These are phyloP conservation scores for Vireo altiloquus DNA, from an alignment of 2,113 vertebrate species.

Conservation along the genomic window DNA sequence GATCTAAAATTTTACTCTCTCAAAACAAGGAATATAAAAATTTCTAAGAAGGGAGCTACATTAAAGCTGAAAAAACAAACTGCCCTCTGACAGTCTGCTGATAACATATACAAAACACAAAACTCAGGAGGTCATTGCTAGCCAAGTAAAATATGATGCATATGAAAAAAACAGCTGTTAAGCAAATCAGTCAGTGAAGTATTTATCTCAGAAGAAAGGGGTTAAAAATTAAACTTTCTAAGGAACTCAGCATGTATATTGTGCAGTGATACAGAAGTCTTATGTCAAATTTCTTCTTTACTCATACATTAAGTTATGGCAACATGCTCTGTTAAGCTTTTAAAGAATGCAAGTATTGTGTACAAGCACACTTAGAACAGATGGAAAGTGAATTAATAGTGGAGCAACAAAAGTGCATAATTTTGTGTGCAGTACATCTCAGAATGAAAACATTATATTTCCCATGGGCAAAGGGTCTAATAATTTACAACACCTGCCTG, in stretches of 20 bases:
- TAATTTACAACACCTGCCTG: background rate
- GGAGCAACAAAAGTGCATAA: background rate
- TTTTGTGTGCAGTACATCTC: background rate
- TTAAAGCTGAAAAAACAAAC: background rate
- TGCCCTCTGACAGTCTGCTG: background rate
- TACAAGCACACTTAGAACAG: constrained; percentile 18
- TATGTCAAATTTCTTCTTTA: background rate
- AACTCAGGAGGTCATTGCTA: background rate
- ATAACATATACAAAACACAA: background rate
- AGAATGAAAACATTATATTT: constrained; percentile 7
- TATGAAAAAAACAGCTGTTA: background rate
- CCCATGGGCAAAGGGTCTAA: constrained; percentile 41
- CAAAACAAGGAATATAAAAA: background rate
- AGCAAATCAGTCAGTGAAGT: background rate
- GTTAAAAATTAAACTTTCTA: background rate
- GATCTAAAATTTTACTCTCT: background rate
- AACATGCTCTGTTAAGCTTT: background rate
- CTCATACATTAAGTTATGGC: background rate
- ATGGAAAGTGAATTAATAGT: constrained; percentile 2
- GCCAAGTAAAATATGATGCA: background rate
- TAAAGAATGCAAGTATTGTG: background rate
- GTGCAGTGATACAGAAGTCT: background rate
- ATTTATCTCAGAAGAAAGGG: background rate
- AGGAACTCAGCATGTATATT: background rate
- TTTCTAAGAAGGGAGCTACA: background rate